phyloP scores from a whole-genome alignment of 1,140 invertebrate genomes.

The Pissodes strobi region DNA sequence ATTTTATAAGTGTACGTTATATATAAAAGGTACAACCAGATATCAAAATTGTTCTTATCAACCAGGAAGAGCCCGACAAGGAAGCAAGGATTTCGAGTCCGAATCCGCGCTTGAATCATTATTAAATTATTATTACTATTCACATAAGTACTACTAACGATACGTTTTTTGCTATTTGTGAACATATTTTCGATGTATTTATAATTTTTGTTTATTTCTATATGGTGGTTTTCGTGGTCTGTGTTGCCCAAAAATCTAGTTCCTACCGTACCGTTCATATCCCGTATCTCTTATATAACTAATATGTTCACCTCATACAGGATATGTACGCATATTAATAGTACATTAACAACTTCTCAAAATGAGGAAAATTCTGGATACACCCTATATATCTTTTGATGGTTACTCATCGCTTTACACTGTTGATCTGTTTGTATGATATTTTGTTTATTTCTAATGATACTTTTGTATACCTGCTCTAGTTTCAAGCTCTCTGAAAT shows the following conservation, averaged over 20 bases:
- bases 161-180: slow-evolving; percentile 52
- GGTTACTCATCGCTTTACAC: not conserved
- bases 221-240: slow-evolving; percentile 29
- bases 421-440: slow-evolving; percentile 3
- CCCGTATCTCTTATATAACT: slow-evolving; percentile 28
- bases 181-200: slow-evolving; percentile 41
- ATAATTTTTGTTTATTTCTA: slow-evolving; percentile 1
- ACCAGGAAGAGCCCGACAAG: not conserved
- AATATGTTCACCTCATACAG: not conserved
- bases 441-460: not conserved
- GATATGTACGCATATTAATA: slow-evolving; percentile 3
- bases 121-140: slow-evolving; percentile 59
- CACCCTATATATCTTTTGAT: slow-evolving; percentile 3
- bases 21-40: no score
- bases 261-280: slow-evolving; percentile 55
- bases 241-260: slow-evolving; percentile 48
- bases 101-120: slow-evolving; percentile 28
- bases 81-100: not conserved
- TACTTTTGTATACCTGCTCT: no score
- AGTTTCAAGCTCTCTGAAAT: no score
- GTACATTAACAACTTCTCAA: no score
- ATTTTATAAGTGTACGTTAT: no score
- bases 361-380: no score
- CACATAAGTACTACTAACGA: slow-evolving; percentile 51
- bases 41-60: no score